Conservation (phyloP, 2,888 invertebrate species). For the Ectemnius cavifrons region DNA sequence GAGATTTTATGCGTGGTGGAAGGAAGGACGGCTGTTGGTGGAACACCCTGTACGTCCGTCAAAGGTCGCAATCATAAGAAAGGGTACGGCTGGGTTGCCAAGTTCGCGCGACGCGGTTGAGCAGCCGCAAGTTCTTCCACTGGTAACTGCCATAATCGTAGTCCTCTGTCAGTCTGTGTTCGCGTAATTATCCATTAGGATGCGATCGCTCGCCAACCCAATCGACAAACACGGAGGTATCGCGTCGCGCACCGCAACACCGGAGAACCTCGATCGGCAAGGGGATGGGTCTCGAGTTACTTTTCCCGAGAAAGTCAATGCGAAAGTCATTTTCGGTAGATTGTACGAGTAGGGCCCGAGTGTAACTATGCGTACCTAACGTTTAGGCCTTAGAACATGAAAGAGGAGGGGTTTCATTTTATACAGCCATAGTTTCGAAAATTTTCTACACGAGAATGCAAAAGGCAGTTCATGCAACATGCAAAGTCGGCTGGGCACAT, state of each 20-base stretch:
- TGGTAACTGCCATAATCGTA: constrained; percentile 20
- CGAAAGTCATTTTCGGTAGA: constrained; percentile 61
- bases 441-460: background rate
- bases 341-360: constrained; percentile 54
- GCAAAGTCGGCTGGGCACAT: no score
- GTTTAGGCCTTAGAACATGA: constrained; percentile 69
- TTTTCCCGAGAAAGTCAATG: constrained; percentile 56
- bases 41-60: no score
- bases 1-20: no score
- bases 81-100: constrained; percentile 14
- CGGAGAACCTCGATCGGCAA: constrained; percentile 16
- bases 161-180: constrained; percentile 1
- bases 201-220: background rate
- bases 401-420: background rate
- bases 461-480: background rate
- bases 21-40: no score
- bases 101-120: constrained; percentile 22
- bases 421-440: background rate
- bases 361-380: constrained; percentile 67
- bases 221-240: background rate
- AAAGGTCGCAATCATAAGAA: background rate
- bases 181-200: background rate
- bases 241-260: background rate
- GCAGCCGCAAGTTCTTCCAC: constrained; percentile 23
- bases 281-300: constrained; percentile 30